These are phyloP conservation scores for Daphoenositta chrysoptera DNA, from an alignment of 2,113 vertebrate genomes.

Conservation along the genomic window DNA sequence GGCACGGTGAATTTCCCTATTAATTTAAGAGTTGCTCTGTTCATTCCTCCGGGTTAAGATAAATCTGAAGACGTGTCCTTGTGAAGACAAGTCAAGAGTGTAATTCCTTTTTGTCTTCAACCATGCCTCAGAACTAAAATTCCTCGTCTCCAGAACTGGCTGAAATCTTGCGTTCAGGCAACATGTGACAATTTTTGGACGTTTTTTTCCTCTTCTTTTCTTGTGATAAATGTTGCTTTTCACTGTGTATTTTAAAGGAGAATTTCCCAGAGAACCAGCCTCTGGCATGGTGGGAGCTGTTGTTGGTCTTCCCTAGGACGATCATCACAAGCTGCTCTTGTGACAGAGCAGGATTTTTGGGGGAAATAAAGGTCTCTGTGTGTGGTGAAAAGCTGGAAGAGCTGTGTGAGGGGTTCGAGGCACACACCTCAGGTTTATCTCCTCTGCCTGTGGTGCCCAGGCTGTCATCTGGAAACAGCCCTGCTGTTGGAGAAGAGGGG, in stretches of 20 bases:
- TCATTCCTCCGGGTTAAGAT: background rate
- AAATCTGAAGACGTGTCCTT: background rate
- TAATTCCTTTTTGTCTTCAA: background rate
- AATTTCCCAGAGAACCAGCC: background rate
- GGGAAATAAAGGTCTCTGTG: background rate
- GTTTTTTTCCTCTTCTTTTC: background rate
- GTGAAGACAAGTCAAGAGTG: background rate
- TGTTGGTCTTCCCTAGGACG: background rate
- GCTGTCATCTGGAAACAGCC: background rate
- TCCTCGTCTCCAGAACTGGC: background rate
- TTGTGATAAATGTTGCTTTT: background rate
- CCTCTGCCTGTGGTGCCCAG: fast-evolving
- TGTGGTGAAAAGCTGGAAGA: background rate
- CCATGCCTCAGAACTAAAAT: background rate
- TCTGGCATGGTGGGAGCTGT: background rate
- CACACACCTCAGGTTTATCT: background rate
- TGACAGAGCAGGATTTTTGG: background rate
- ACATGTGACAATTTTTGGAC: background rate
- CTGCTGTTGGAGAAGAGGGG: background rate
- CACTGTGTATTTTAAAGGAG: background rate
- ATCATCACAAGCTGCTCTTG: background rate
- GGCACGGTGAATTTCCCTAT: background rate
- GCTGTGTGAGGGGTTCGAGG: background rate
- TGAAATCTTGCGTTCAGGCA: fast-evolving
- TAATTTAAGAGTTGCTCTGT: background rate